These are phyloP conservation scores for Amphipyra berbera DNA, from an alignment of 2,888 invertebrate genomes.

Conservation along the genomic window DNA sequence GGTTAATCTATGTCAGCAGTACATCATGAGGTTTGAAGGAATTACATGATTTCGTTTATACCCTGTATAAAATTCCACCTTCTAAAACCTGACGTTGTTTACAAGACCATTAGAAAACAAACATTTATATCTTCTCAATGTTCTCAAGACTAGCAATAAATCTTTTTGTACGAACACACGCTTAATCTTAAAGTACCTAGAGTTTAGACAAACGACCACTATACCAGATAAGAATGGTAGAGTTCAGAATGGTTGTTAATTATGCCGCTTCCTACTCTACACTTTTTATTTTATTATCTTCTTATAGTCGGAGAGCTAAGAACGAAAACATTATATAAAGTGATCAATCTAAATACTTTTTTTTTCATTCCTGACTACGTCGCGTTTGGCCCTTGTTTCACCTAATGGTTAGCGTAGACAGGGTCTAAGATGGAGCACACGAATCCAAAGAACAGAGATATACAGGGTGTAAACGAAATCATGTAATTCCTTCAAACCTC, in stretches of 20 bases:
- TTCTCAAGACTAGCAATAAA: conserved; percentile 42
- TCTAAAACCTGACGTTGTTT: conserved; percentile 26
- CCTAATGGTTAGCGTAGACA: too few relatives aligned
- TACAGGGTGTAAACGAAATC: too few relatives aligned
- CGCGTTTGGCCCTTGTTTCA: not conserved
- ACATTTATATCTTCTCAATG: conserved; percentile 41
- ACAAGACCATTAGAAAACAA: conserved; percentile 36
- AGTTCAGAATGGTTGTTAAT: conserved; percentile 40
- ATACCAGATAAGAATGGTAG: conserved; percentile 35
- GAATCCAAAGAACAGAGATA: too few relatives aligned
- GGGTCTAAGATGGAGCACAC: too few relatives aligned
- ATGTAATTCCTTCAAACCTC: too few relatives aligned
- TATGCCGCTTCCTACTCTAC: conserved; percentile 16
- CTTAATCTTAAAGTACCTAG: conserved; percentile 32
- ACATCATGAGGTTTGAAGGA: too few relatives aligned
- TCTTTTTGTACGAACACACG: conserved; percentile 48
- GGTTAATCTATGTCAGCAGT: too few relatives aligned
- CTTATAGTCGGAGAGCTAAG: not conserved
- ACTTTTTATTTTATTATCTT: conserved; percentile 37
- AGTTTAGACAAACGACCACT: conserved; percentile 39
- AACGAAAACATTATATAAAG: not conserved
- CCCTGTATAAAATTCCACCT: conserved; percentile 1
- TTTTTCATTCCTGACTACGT: too few relatives aligned
- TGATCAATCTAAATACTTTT: too few relatives aligned
- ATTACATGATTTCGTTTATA: too few relatives aligned